Conservation (phyloP, 2,113 vertebrate genomes). For the Macquaria ambigua region DNA sequence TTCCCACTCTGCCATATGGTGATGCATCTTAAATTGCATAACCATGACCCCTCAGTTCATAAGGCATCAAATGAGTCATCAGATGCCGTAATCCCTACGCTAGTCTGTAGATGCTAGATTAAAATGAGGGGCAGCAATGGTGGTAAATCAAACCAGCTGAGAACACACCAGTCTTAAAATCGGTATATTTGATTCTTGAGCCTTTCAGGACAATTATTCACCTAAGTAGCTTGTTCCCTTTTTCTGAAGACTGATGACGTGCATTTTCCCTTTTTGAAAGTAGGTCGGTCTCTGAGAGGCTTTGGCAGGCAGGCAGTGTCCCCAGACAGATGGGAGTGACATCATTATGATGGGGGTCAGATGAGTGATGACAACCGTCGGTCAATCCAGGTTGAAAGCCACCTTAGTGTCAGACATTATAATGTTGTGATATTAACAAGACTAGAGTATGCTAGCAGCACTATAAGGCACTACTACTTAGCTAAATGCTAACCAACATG, state of each 20-base stretch:
- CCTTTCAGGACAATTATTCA: neutral
- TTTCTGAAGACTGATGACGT: constrained; percentile 25
- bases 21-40: constrained; percentile 61
- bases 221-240: constrained; percentile 9
- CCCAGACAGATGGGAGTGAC: constrained; percentile 65
- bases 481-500: neutral
- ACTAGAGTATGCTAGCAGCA: neutral
- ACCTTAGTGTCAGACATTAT: neutral
- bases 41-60: constrained; percentile 43
- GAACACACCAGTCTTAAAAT: neutral
- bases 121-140: constrained; percentile 24
- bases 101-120: constrained; percentile 27
- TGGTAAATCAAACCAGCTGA: neutral
- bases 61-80: constrained; percentile 42
- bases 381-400: constrained; percentile 1
- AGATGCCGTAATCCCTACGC: constrained; percentile 54
- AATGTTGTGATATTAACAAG: neutral
- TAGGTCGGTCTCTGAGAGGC: constrained; percentile 73
- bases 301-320: constrained; percentile 44
- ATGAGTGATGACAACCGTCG: constrained; percentile 10
- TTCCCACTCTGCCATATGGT: constrained; percentile 45
- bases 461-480: neutral
- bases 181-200: neutral
- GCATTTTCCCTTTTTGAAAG: constrained; percentile 54
- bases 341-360: constrained; percentile 25